Conservation (phyloP, 2,797 vertebrate genomes). For the Nannoperca australis region DNA sequence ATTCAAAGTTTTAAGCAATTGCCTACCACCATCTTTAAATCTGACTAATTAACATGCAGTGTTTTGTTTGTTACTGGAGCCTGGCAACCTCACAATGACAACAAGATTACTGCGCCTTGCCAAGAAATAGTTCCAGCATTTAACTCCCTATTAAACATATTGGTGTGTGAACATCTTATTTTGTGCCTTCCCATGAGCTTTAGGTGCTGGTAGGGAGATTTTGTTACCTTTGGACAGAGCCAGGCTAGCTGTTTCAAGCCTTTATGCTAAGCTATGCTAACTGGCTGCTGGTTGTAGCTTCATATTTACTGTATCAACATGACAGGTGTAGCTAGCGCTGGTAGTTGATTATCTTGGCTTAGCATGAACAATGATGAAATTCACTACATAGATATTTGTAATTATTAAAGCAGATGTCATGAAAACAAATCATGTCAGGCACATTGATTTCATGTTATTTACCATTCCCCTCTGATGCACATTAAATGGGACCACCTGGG, state of each 20-base stretch:
- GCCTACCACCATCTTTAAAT: neutral
- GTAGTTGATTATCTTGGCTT: neutral
- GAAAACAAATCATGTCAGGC: slow-evolving; percentile 2
- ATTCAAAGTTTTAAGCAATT: neutral
- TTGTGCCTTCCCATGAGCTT: neutral
- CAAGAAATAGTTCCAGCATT: too few species aligned
- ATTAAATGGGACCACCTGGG: slow-evolving; percentile 17
- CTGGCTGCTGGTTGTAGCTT: neutral
- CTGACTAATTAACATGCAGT: neutral
- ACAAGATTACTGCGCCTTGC: too few species aligned
- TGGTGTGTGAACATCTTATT: too few species aligned
- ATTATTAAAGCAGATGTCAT: slow-evolving; percentile 4
- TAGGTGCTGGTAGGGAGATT: neutral
- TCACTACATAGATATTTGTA: neutral
- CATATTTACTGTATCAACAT: neutral
- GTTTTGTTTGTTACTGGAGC: neutral
- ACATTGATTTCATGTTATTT: slow-evolving; percentile 15
- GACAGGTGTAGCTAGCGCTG: neutral
- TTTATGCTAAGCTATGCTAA: neutral
- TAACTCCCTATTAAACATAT: too few species aligned
- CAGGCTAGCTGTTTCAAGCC: neutral
- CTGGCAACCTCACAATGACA: neutral
- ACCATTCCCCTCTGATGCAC: slow-evolving; percentile 11
- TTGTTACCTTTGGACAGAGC: neutral
- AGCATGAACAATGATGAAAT: neutral